Percentiles rank a stretch among this genome's conserved stretches.
Conservation (phyloP, 1,140 invertebrate species). For the Drosophila saltans region DNA sequence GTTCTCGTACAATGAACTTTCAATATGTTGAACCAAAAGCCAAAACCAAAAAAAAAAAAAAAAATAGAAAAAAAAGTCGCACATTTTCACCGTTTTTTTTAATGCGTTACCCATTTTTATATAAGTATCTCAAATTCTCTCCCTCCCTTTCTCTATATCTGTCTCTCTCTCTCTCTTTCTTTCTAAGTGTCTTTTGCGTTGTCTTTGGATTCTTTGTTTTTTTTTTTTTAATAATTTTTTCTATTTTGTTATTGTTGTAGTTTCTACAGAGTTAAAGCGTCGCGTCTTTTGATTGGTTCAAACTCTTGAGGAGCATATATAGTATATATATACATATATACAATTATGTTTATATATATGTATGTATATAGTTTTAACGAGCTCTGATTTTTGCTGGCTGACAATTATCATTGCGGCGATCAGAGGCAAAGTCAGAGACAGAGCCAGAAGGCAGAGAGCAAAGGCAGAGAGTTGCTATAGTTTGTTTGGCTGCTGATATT, state of each 20-base stretch:
- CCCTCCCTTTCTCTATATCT: conserved; percentile 24
- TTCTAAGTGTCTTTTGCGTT: conserved; percentile 60
- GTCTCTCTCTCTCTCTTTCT: conserved; percentile 26
- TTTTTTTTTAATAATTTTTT: conserved; percentile 65
- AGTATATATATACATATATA: not conserved
- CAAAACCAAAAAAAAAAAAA: too few species aligned
- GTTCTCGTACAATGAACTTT: conserved; percentile 76
- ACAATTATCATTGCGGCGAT: conserved; percentile 64
- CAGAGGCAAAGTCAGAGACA: conserved; percentile 31
- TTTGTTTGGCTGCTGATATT: conserved; percentile 28
- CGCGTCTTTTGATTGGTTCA: conserved; percentile 81
- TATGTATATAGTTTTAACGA: conserved; percentile 60
- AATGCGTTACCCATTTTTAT: conserved; percentile 55
- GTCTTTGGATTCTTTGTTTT: conserved; percentile 32
- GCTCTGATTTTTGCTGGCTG: conserved; percentile 70
- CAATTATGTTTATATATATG: conserved; percentile 21
- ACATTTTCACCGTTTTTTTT: conserved; percentile 56
- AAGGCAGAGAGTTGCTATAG: conserved; percentile 37
- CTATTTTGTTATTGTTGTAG: conserved; percentile 22
- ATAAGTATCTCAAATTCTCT: conserved; percentile 44
- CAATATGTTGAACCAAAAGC: conserved; percentile 45
- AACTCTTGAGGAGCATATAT: conserved; percentile 40
- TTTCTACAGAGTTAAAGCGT: conserved; percentile 34
- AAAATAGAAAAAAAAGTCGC: conserved; percentile 26
- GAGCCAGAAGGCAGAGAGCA: conserved; percentile 5